phyloP scores from a whole-genome alignment of 2,888 invertebrate species.

The Margaritifera margaritifera region DNA sequence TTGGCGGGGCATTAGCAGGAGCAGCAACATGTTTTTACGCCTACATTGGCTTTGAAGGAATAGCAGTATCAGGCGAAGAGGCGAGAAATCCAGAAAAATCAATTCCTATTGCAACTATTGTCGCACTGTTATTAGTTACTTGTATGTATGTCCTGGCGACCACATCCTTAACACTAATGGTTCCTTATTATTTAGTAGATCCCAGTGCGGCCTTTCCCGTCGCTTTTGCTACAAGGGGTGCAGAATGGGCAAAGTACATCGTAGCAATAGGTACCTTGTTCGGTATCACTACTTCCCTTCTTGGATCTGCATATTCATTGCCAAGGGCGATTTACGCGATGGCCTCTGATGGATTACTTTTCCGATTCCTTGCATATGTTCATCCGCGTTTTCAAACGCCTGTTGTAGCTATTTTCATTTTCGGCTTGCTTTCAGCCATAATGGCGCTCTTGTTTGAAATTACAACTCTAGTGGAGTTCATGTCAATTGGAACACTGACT shows the following conservation, averaged over 20 bases:
- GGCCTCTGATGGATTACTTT: conserved; percentile 90
- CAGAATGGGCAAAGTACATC: conserved; percentile 68
- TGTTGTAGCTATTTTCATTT: conserved; percentile 62
- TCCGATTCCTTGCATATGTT: conserved; percentile 81
- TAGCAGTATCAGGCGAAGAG: conserved; percentile 73
- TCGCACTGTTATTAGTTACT: conserved; percentile 61
- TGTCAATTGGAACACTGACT: conserved; percentile 95
- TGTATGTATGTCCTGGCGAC: conserved; percentile 66
- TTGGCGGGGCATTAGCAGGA: conserved; percentile 71
- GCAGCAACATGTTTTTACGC: conserved; percentile 74
- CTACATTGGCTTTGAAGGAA: conserved; percentile 73
- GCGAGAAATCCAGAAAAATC: conserved; percentile 69
- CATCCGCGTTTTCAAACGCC: conserved; percentile 83
- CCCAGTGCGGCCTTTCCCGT: conserved; percentile 66
- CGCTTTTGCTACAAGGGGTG: conserved; percentile 62
- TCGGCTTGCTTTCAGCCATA: conserved; percentile 71
- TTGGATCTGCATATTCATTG: conserved; percentile 89
- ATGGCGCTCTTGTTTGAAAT: conserved; percentile 90
- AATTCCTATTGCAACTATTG: conserved; percentile 70
- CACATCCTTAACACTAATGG: conserved; percentile 64
- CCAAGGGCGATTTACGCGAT: conserved; percentile 92
- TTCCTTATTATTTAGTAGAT: conserved; percentile 61
- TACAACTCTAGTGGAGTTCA: conserved; percentile 92
- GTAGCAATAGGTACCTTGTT: conserved; percentile 67
- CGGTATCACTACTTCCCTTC: conserved; percentile 67